Base-by-base conservation (phyloP, 2,888 invertebrate species). In the Ochropleura leucogaster region DNA sequence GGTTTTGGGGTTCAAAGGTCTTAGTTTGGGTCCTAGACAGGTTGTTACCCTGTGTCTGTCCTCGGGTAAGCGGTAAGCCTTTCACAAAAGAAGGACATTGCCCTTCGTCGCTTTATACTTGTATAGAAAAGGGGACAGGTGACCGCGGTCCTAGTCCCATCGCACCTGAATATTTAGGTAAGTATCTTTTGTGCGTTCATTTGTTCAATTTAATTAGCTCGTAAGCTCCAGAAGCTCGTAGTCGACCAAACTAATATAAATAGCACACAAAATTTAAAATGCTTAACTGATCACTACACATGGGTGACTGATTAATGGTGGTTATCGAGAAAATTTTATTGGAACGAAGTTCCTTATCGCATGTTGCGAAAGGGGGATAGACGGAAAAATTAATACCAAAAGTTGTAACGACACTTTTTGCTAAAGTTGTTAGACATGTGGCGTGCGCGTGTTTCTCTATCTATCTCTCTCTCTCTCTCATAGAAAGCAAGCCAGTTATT, bases 21-120 rank as follows among this genome's bases (percentile, higher is more conserved):
- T 72, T 63, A 40, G 47, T 18, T 62, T 12, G 53, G 30, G 72
- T 53, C 18, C n/a, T 46, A 47, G 44, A 55, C 44, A 66, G 82
- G 62, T 78, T 55, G 47, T 60, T 55, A 65, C 18, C 44, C 65
- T 30, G 64, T 59, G 57, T 12, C 42, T 60, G 51, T 53, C 14
- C n/a, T 1, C 14, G 40, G 46, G 49, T 40, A 64, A 46, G n/a
- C 40, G 40, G 44, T 30, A n/a, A 55, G 49, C 66, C 12, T 62
- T n/a, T 51, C 53, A 81, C 62, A 81, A 75, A 62, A 55, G 60
- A 44, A 57, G 82, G 76, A 46, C 62, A 49, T 74, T 81, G 55
- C 76, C 65, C 65, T 80, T 53, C 53, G 46, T 70, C 70, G 30
- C 14, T 60, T 18, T 46, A 18, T 4, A 68, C 64, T 72, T 64